Evolutionary conservation across 2,888 invertebrate species (phyloP).

Genomic region (Andrena chrysosceles): DNA sequence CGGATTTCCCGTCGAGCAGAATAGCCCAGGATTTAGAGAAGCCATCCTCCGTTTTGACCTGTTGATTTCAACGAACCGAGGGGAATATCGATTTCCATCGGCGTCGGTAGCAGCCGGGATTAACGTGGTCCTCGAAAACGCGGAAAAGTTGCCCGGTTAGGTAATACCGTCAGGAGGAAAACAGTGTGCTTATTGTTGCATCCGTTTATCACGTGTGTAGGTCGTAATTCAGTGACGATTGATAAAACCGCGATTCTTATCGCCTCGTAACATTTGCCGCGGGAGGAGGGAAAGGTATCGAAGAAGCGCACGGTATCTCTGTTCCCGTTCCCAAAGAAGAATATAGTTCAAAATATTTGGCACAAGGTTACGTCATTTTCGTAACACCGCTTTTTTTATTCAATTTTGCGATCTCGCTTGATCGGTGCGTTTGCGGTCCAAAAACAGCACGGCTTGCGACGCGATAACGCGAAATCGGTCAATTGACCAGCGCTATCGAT

Average conservation of each 20-base stretch:
- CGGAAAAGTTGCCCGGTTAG: neutral
- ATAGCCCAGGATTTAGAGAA: neutral
- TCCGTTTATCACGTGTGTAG: neutral
- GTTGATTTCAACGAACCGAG: slow-evolving; percentile 26
- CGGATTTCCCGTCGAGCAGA: neutral
- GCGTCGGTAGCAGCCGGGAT: neutral
- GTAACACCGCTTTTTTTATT: neutral
- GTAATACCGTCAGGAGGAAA: neutral
- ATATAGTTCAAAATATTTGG: neutral
- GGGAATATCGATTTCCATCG: slow-evolving; percentile 20
- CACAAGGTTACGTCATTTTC: neutral
- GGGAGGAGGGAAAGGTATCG: neutral
- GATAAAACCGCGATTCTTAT: slow-evolving; percentile 43
- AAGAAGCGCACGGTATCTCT: neutral
- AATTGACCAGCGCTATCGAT: neutral
- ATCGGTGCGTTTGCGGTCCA: neutral
- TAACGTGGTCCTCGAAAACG: neutral
- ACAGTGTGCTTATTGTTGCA: neutral
- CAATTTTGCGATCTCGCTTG: neutral
- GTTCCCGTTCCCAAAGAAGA: neutral
- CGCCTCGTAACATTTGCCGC: neutral
- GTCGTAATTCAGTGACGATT: slow-evolving; percentile 18
- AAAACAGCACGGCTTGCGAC: neutral
- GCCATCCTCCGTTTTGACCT: slow-evolving; percentile 1
- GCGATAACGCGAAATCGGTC: neutral